Evolutionary conservation across 2,888 invertebrate species (phyloP).

Genomic region (Arge pagana): DNA sequence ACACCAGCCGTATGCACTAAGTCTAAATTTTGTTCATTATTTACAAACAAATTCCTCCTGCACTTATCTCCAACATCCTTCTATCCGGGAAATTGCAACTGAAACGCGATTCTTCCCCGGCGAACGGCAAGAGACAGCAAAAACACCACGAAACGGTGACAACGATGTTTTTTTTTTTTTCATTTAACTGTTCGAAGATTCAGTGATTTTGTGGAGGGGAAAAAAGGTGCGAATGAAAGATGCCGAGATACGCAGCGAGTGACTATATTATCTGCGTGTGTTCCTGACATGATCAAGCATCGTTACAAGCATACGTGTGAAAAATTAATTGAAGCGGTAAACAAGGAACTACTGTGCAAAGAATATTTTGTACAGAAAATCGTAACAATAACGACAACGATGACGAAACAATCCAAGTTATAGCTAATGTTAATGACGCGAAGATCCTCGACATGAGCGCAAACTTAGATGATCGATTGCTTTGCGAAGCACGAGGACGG

Average conservation of each 20-base stretch:
- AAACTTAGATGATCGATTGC: no score
- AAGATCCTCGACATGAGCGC: no score
- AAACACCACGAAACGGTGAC: background rate
- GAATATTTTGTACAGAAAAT: conserved; percentile 17
- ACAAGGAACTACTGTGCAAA: conserved; percentile 7
- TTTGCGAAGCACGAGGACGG: no score
- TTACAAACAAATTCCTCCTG: conserved; percentile 33
- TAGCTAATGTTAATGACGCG: no score
- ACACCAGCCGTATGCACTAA: conserved; percentile 50
- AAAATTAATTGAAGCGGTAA: conserved; percentile 12
- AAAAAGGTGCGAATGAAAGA: conserved; percentile 2
- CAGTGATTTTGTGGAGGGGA: background rate
- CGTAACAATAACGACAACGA: no score
- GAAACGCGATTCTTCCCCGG: no score
- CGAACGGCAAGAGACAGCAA: background rate
- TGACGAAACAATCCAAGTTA: no score
- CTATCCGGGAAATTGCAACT: no score
- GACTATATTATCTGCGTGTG: background rate
- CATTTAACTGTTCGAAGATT: background rate
- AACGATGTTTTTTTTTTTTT: background rate
- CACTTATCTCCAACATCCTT: conserved; percentile 30
- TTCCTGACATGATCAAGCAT: conserved; percentile 6
- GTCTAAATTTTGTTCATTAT: conserved; percentile 40
- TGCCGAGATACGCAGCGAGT: conserved; percentile 12
- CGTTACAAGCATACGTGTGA: conserved; percentile 14